Conservation (phyloP, 2,113 vertebrate species). For the Perognathus longimembris region DNA sequence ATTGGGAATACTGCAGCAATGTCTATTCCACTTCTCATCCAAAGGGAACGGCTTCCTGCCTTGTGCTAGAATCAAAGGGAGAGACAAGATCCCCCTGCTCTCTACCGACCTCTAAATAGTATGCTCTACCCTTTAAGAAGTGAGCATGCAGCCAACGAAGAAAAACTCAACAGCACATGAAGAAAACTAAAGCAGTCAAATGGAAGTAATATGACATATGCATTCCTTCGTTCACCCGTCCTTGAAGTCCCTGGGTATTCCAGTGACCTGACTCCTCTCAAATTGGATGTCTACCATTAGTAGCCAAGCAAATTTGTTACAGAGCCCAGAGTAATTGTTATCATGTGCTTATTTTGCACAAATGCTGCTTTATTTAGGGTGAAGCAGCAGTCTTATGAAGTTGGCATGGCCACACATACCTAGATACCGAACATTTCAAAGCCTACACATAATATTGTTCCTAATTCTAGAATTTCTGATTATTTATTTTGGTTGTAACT, state of each 20-base stretch:
- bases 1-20: no score
- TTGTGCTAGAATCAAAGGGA: neutral
- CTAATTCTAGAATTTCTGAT: neutral
- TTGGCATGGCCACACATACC: no score
- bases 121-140: neutral
- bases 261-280: neutral
- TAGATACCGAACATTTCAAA: neutral
- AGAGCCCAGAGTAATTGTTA: neutral
- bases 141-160: neutral
- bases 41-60: neutral
- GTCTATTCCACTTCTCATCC: neutral
- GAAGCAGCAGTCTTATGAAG: accelerated
- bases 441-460: neutral
- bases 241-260: neutral
- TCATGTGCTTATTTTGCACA: neutral
- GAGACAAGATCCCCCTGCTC: no score
- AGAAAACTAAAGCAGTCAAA: neutral
- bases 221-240: neutral
- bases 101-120: neutral
- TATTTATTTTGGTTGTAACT: neutral
- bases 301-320: neutral
- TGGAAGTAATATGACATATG: neutral
- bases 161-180: neutral
- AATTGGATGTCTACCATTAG: neutral
- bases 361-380: neutral